A percentile compares a stretch with the other conserved stretches of the same genome.
phyloP scores from a whole-genome alignment of 2,113 vertebrate species.

The Saccopteryx bilineata region DNA sequence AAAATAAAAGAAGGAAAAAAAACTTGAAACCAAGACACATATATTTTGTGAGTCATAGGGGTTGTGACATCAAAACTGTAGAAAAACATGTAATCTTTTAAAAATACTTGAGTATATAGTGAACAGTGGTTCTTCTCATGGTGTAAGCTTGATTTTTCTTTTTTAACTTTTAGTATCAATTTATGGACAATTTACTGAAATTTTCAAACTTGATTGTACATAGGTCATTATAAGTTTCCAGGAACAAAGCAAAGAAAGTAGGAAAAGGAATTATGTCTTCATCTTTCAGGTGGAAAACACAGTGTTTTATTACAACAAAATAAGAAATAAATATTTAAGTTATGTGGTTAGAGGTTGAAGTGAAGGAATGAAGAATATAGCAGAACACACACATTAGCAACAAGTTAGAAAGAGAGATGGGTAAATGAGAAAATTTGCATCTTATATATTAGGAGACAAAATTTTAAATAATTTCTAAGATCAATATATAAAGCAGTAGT shows the following conservation, averaged over 20 bases:
- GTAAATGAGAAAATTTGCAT: not conserved
- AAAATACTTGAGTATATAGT: not conserved
- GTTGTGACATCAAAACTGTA: not conserved
- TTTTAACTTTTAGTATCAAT: slow-evolving; percentile 1
- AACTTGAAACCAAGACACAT: not conserved
- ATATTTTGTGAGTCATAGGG: not conserved
- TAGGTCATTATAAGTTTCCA: not conserved
- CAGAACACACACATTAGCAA: not conserved
- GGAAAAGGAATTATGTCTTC: not conserved
- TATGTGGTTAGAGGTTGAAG: slow-evolving; percentile 6
- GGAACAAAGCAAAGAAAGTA: not conserved
- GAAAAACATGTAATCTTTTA: not conserved
- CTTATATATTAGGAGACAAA: not conserved
- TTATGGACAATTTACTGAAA: not conserved
- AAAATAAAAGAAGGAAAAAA: not conserved
- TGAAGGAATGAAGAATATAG: not conserved
- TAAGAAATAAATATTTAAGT: slow-evolving; percentile 52
- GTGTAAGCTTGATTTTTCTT: not conserved
- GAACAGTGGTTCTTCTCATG: not conserved
- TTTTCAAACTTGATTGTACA: not conserved
- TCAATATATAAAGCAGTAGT: not conserved
- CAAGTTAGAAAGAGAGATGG: not conserved
- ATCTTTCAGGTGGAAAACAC: not conserved
- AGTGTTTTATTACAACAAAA: not conserved
- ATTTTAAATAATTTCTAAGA: slow-evolving; percentile 34